Percentiles rank a stretch among this genome's conserved stretches.
Conservation (phyloP, 2,797 vertebrate species). For the Bovichtus diacanthus region DNA sequence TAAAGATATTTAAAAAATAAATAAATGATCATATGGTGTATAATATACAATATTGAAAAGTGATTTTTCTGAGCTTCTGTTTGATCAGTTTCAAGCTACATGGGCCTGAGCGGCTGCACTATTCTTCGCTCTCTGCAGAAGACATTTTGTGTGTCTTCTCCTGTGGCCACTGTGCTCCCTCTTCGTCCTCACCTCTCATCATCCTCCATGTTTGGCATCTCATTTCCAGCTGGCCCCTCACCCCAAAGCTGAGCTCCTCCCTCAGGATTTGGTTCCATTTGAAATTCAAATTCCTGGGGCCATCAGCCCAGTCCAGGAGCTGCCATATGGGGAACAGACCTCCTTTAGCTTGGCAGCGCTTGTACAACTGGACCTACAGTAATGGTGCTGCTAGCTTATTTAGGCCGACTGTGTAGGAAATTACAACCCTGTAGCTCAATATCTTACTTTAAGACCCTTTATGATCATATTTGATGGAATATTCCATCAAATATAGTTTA, state of each 20-base stretch:
- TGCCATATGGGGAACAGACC: constrained; percentile 73
- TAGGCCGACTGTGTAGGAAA: constrained; percentile 14
- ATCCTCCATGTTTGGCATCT: constrained; percentile 55
- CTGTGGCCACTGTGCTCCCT: background rate
- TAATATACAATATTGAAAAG: background rate
- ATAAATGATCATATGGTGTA: background rate
- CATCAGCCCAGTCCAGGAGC: constrained; percentile 67
- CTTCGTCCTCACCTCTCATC: constrained; percentile 43
- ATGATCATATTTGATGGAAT: background rate
- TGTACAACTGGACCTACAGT: constrained; percentile 51
- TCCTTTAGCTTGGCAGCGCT: constrained; percentile 53
- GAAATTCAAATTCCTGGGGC: constrained; percentile 75
- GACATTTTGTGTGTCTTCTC: constrained; percentile 18
- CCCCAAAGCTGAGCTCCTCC: constrained; percentile 73
- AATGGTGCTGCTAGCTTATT: constrained; percentile 22
- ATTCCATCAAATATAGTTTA: background rate
- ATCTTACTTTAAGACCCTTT: background rate
- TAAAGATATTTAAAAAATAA: background rate
- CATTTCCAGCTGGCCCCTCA: constrained; percentile 70
- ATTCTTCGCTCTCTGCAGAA: constrained; percentile 9
- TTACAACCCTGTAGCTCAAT: background rate
- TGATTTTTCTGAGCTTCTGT: background rate
- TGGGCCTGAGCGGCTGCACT: background rate
- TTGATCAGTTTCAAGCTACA: background rate
- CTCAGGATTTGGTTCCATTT: constrained; percentile 74